Percentiles rank a stretch among this genome's conserved stretches.
Evolutionary conservation across 1,140 invertebrate species (phyloP).

Genomic region (Arctopsyche grandis): DNA sequence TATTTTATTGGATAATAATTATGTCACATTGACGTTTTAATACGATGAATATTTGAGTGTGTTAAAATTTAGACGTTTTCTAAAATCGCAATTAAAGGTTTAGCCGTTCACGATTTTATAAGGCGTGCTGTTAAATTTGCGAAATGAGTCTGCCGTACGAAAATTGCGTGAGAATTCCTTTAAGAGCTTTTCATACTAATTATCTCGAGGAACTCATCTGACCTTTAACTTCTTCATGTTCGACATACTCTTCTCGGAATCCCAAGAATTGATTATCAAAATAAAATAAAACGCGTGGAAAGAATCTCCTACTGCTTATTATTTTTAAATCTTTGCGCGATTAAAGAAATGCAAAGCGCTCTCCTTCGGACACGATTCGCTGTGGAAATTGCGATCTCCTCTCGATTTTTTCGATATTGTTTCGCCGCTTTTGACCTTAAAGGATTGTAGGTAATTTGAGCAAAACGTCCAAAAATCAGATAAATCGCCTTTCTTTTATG

Average conservation of each 20-base stretch:
- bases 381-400: background rate
- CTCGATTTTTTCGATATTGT: slow-evolving; percentile 1
- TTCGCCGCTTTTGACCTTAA: background rate
- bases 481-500: background rate
- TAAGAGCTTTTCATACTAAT: background rate
- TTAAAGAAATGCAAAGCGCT: background rate
- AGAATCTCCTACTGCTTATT: too few relatives aligned
- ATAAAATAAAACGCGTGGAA: too few relatives aligned
- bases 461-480: background rate
- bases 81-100: too few relatives aligned
- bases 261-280: too few relatives aligned
- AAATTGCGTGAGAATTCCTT: background rate
- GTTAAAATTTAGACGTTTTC: too few relatives aligned
- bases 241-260: background rate
- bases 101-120: too few relatives aligned
- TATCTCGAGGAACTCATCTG: background rate
- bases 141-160: background rate
- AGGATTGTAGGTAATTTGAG: background rate
- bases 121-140: too few relatives aligned
- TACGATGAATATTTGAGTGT: too few relatives aligned
- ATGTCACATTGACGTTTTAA: too few relatives aligned
- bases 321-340: background rate
- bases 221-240: background rate
- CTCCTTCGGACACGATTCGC: background rate
- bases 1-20: too few relatives aligned